Conservation (phyloP, 2,797 vertebrate species). For the Acipenser oxyrinchus region DNA sequence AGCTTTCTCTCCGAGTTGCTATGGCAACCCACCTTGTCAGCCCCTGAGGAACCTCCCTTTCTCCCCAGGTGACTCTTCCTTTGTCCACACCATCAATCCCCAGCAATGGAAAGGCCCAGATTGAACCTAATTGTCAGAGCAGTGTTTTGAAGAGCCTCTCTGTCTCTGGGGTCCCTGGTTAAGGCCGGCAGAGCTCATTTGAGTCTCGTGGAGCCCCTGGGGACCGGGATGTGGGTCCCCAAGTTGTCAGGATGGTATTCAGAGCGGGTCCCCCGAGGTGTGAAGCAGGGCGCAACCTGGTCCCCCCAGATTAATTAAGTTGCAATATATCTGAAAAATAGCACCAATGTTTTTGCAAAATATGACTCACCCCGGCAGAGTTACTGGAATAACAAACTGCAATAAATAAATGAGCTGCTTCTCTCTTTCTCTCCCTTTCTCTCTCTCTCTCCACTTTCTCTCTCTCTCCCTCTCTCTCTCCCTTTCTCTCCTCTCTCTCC, state of each 20-base stretch:
- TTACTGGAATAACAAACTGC: constrained; percentile 32
- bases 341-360: constrained; percentile 13
- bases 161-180: constrained; percentile 37
- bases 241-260: too few species aligned
- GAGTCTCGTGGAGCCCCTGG: constrained; percentile 41
- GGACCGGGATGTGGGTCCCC: neutral
- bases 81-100: constrained; percentile 75
- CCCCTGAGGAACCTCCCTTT: constrained; percentile 75
- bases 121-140: constrained; percentile 54
- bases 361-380: constrained; percentile 5
- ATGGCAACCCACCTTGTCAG: constrained; percentile 94
- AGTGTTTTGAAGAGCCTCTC: constrained; percentile 38
- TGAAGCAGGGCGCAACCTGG: constrained; percentile 36
- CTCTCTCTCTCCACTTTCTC: too few species aligned
- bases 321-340: constrained; percentile 29
- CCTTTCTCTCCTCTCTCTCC: too few species aligned
- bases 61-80: constrained; percentile 57
- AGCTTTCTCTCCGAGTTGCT: constrained; percentile 78
- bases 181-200: constrained; percentile 59
- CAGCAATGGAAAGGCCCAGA: constrained; percentile 54
- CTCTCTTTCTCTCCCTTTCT: neutral
- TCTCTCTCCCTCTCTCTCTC: too few species aligned
- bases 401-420: constrained; percentile 20
- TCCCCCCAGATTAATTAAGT: constrained; percentile 63
- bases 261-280: constrained; percentile 11